A percentile compares a stretch with the other conserved stretches of the same genome.
Conservation (phyloP, 2,888 invertebrate genomes). For the Limulus polyphemus region DNA sequence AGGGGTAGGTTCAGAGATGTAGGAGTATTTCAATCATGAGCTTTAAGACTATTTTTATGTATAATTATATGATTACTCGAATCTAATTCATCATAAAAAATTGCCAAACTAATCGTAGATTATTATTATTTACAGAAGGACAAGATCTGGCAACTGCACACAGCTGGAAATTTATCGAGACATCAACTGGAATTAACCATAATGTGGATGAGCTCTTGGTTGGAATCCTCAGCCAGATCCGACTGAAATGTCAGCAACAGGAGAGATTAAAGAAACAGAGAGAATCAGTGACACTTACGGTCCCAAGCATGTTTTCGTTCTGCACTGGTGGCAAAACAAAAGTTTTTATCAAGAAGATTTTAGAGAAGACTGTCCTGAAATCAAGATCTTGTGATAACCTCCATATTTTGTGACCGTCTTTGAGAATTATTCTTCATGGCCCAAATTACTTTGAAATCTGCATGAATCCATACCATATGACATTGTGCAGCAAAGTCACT, state of each 20-base stretch:
- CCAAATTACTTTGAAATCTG: too few relatives aligned
- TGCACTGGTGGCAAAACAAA: slow-evolving; percentile 24
- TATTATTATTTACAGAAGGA: slow-evolving; percentile 32
- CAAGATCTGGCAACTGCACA: slow-evolving; percentile 34
- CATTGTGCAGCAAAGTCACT: too few relatives aligned
- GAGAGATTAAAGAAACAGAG: slow-evolving; percentile 17
- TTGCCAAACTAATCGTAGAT: too few relatives aligned
- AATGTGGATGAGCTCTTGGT: slow-evolving; percentile 38
- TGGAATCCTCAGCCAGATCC: slow-evolving; percentile 36
- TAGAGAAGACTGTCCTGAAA: slow-evolving; percentile 25
- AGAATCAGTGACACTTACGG: slow-evolving; percentile 7
- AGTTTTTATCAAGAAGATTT: slow-evolving; percentile 23
- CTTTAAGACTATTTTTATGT: too few relatives aligned
- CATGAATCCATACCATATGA: too few relatives aligned
- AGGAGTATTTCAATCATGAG: too few relatives aligned
- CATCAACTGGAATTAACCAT: slow-evolving; percentile 38
- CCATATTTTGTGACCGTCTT: slow-evolving; percentile 28
- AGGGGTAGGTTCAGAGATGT: too few relatives aligned
- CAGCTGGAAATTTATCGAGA: slow-evolving; percentile 38
- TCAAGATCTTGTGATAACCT: slow-evolving; percentile 37
- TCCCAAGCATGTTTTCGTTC: too few relatives aligned
- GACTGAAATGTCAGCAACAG: slow-evolving; percentile 28
- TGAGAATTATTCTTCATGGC: too few relatives aligned
- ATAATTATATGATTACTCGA: too few relatives aligned
- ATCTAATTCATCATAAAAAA: too few relatives aligned